phyloP scores from a whole-genome alignment of 2,888 invertebrate species.

The Dysmachus trigonus region DNA sequence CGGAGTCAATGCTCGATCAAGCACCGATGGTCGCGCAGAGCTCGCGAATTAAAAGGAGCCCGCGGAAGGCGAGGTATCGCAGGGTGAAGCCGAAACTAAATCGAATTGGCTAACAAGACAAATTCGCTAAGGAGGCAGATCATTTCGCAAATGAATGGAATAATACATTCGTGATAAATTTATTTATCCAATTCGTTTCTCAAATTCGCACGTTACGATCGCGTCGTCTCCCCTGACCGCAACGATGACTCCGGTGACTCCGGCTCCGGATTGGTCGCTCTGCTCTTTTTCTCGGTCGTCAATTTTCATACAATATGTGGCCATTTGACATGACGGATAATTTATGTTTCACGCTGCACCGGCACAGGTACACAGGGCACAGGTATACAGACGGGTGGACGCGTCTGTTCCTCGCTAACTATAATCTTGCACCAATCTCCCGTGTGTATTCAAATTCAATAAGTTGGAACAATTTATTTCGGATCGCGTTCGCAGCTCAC shows the following conservation, averaged over 20 bases:
- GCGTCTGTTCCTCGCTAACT: slow-evolving; percentile 21
- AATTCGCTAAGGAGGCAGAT: slow-evolving; percentile 42
- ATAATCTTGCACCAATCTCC: slow-evolving; percentile 29
- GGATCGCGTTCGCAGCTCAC: slow-evolving; percentile 1
- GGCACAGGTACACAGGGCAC: slow-evolving; percentile 4
- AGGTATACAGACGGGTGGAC: slow-evolving; percentile 30
- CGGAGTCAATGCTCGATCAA: slow-evolving; percentile 28
- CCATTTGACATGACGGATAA: slow-evolving; percentile 49
- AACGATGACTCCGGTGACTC: background rate
- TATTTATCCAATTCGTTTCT: slow-evolving; percentile 47
- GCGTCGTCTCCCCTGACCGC: slow-evolving; percentile 2
- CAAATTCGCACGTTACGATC: slow-evolving; percentile 46
- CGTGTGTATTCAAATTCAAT: slow-evolving; percentile 27
- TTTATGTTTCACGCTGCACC: slow-evolving; percentile 47
- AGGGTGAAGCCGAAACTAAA: slow-evolving; percentile 41
- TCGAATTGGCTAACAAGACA: slow-evolving; percentile 48
- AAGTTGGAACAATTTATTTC: slow-evolving; percentile 35
- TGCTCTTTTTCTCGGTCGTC: slow-evolving; percentile 30
- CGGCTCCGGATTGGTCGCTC: background rate
- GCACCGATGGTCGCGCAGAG: background rate
- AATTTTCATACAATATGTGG: slow-evolving; percentile 50
- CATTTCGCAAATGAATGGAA: slow-evolving; percentile 46
- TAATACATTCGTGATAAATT: slow-evolving; percentile 46
- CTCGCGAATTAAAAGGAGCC: background rate
- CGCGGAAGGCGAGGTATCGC: background rate